A percentile compares a stretch with the other conserved stretches of the same genome.
These are phyloP conservation scores for Epicampocera succincta DNA, from an alignment of 2,888 invertebrate genomes.

Conservation along the genomic window DNA sequence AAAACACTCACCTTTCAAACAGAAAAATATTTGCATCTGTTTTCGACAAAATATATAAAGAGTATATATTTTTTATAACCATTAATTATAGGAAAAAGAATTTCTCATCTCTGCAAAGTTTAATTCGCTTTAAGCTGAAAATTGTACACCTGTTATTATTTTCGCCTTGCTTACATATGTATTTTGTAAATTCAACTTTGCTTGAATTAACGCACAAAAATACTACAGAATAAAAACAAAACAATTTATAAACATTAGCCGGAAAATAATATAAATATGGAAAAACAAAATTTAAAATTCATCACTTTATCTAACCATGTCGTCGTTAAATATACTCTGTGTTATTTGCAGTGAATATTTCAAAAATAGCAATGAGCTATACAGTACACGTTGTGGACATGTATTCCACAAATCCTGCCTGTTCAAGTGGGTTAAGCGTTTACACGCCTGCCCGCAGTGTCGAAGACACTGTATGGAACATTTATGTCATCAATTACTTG, in stretches of 20 bases:
- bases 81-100: too few species aligned
- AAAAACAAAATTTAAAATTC: conserved; percentile 1
- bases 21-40: too few species aligned
- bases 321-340: conserved; percentile 74
- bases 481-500: conserved; percentile 73
- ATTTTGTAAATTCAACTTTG: too few species aligned
- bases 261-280: conserved; percentile 6
- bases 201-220: too few species aligned
- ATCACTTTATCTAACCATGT: conserved; percentile 15
- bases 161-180: too few species aligned
- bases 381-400: conserved; percentile 75
- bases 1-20: too few species aligned
- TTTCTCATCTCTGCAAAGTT: too few species aligned
- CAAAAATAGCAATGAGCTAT: conserved; percentile 72
- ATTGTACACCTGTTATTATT: too few species aligned
- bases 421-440: conserved; percentile 72
- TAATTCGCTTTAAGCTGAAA: too few species aligned
- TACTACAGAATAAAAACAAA: too few species aligned
- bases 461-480: conserved; percentile 71
- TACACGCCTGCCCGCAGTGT: conserved; percentile 76
- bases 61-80: too few species aligned
- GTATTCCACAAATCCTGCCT: conserved; percentile 76
- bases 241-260: background rate
- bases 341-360: conserved; percentile 77
- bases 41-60: too few species aligned